Percentiles rank a stretch among this genome's conserved stretches.
Evolutionary conservation across 2,888 invertebrate genomes (phyloP).

Genomic region (Onthophagus sagittarius): DNA sequence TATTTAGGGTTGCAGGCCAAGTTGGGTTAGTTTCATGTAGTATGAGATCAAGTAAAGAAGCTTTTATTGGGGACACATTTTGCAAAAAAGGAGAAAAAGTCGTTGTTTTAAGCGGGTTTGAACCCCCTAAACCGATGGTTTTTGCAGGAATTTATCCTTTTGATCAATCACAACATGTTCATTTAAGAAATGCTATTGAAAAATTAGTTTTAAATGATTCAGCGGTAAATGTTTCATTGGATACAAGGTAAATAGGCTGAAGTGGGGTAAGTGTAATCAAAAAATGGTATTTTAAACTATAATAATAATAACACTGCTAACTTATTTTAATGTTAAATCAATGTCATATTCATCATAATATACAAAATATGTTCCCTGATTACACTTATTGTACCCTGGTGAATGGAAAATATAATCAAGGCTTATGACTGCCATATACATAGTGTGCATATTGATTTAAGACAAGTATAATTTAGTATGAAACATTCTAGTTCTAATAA

Average conservation of each 20-base stretch:
- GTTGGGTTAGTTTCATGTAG: conserved; percentile 85
- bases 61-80: conserved; percentile 74
- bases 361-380: too few relatives aligned
- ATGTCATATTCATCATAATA: too few relatives aligned
- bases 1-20: conserved; percentile 75
- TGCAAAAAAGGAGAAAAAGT: conserved; percentile 54
- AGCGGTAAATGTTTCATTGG: conserved; percentile 76
- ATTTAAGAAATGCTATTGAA: conserved; percentile 77
- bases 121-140: conserved; percentile 72
- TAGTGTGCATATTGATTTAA: too few relatives aligned
- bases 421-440: too few relatives aligned
- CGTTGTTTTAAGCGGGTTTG: conserved; percentile 61
- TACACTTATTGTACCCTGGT: too few relatives aligned
- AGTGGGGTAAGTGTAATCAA: too few relatives aligned
- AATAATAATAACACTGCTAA: too few relatives aligned
- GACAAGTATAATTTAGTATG: too few relatives aligned
- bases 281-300: too few relatives aligned
- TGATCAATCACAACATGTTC: conserved; percentile 79
- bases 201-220: conserved; percentile 93
- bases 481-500: too few relatives aligned
- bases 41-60: conserved; percentile 71
- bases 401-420: too few relatives aligned
- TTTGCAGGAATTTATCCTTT: conserved; percentile 88
- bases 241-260: conserved; percentile 77
- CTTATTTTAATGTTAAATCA: too few relatives aligned